phyloP scores from a whole-genome alignment of 2,888 invertebrate genomes.

The Dusona sp. region DNA sequence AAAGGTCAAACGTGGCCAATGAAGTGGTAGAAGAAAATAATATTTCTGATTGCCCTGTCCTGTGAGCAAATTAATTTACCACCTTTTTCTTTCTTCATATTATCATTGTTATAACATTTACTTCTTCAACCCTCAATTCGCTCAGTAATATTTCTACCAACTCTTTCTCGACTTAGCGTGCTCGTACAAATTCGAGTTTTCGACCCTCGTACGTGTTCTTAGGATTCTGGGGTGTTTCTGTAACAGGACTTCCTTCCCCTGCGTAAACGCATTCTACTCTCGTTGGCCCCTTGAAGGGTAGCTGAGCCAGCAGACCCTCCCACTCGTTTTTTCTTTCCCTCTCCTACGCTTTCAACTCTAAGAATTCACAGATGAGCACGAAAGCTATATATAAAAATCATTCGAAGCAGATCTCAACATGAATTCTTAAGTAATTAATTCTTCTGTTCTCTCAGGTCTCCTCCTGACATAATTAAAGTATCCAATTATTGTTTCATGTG shows the following conservation, averaged over 20 bases:
- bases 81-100: background rate
- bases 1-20: background rate
- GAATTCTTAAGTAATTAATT: background rate
- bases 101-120: background rate
- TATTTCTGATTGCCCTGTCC: background rate
- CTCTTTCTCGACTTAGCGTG: background rate
- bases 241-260: slow-evolving; percentile 32
- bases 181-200: slow-evolving; percentile 3
- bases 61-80: background rate
- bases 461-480: background rate
- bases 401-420: background rate
- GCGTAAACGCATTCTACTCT: slow-evolving; percentile 69
- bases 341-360: slow-evolving; percentile 24
- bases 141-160: background rate
- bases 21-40: background rate
- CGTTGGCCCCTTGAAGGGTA: slow-evolving; percentile 65
- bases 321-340: slow-evolving; percentile 27
- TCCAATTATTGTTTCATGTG: background rate
- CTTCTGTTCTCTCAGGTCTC: background rate
- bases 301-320: slow-evolving; percentile 60
- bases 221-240: background rate
- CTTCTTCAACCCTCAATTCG: background rate
- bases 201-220: background rate
- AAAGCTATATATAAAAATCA: background rate
- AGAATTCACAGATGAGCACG: background rate